Conservation (phyloP, 2,888 invertebrate species). For the Julus scandinavius region DNA sequence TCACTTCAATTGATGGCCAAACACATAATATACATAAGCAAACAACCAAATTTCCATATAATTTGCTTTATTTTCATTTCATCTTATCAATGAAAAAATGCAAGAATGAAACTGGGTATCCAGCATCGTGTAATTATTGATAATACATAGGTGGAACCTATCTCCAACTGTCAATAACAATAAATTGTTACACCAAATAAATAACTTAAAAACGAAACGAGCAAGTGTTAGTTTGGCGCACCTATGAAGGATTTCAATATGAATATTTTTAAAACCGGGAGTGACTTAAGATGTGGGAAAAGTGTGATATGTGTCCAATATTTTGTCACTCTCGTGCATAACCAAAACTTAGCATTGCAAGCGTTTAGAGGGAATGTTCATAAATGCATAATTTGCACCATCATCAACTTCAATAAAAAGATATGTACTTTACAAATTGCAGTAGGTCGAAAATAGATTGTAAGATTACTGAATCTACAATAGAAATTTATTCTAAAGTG, state of each 20-base stretch:
- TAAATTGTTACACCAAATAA: conserved; percentile 18
- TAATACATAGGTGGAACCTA: conserved; percentile 12
- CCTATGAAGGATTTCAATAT: background rate
- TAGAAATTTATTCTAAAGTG: conserved; percentile 3
- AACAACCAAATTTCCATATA: background rate
- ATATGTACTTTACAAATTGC: background rate
- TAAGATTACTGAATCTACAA: conserved; percentile 14
- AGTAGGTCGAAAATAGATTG: background rate
- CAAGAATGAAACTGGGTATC: background rate
- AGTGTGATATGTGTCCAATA: background rate
- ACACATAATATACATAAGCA: too few relatives aligned
- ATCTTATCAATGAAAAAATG: background rate
- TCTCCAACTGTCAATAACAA: background rate
- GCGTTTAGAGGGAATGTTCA: conserved; percentile 21
- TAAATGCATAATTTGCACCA: background rate
- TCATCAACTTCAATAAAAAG: background rate
- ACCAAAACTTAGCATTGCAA: background rate
- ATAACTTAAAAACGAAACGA: background rate
- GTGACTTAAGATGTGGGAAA: background rate
- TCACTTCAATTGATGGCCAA: too few relatives aligned
- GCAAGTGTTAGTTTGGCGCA: background rate
- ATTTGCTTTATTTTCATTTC: too few relatives aligned
- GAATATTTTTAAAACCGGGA: background rate
- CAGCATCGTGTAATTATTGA: background rate
- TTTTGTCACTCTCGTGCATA: background rate